Percentiles rank a stretch among this genome's conserved stretches.
These are phyloP conservation scores for Marasmarcha lunaedactyla DNA, from an alignment of 2,888 invertebrate genomes.

Conservation along the genomic window DNA sequence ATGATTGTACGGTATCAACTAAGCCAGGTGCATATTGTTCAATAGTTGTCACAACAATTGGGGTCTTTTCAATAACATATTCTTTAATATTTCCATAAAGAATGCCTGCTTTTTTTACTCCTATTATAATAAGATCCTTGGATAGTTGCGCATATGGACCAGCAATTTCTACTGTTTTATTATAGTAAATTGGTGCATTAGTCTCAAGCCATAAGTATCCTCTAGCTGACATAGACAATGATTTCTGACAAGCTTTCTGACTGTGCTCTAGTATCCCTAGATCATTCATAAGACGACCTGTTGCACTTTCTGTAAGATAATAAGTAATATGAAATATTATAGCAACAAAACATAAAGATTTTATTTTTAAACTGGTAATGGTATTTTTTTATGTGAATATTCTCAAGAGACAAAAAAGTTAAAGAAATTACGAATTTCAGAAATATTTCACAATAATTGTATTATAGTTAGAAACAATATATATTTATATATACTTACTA, in stretches of 20 bases:
- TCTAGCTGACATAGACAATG: slow-evolving; percentile 71
- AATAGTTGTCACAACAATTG: slow-evolving; percentile 55
- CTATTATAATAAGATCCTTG: slow-evolving; percentile 67
- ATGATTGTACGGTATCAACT: slow-evolving; percentile 70
- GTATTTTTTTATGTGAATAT: too few species aligned
- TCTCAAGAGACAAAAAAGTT: too few species aligned
- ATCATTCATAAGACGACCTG: slow-evolving; percentile 74
- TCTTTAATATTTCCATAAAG: slow-evolving; percentile 57
- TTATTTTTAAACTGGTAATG: too few species aligned
- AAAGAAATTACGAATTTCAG: too few species aligned
- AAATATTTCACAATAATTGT: too few species aligned
- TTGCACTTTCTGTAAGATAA: slow-evolving; percentile 74
- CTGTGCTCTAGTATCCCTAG: slow-evolving; percentile 74
- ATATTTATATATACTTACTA: slow-evolving; percentile 72
- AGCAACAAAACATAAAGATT: too few species aligned
- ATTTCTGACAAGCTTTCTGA: slow-evolving; percentile 72
- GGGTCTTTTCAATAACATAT: slow-evolving; percentile 62
- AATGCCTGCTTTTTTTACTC: slow-evolving; percentile 60
- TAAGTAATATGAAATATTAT: too few species aligned
- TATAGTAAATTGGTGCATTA: slow-evolving; percentile 76
- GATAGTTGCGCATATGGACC: slow-evolving; percentile 74
- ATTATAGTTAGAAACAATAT: too few species aligned
- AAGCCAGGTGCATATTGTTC: slow-evolving; percentile 81
- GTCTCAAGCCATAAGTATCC: slow-evolving; percentile 76
- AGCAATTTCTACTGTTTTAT: slow-evolving; percentile 59